Evolutionary conservation across 2,797 vertebrate genomes (phyloP), one percentile per base, ranked within the genome.

Genomic region (Hoplostethus mediterraneus): DNA sequence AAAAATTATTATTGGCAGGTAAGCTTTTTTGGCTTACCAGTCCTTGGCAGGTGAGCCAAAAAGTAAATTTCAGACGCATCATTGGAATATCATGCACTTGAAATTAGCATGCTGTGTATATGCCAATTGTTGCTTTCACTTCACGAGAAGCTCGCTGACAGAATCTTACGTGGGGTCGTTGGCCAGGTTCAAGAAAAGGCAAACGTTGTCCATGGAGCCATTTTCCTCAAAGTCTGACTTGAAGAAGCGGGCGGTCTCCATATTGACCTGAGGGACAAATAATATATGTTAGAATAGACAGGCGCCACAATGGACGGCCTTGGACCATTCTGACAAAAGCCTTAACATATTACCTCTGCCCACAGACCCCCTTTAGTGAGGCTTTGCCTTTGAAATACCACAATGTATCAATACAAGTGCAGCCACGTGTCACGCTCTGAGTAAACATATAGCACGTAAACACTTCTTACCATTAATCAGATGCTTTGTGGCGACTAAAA

Each of bases 141-240:
- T 49, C 25, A 33, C 16, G 5, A 25, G 38, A 38, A 17, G 30
- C 28, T 25, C n/a, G 52, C 16, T 6, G 9, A 14, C n/a, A 38
- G 49, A 10, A 47, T 83, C 93, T 91, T 86, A 95, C 94, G 94
- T 95, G 9, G 94, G 94, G 68, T 95, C 94, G 2, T 95, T 95
- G 74, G 94, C 94, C 80, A 95, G 84, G 78, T 95, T 95, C 25
- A 95, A 75, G 75, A 95, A 95, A 9, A 95, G 90, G 66, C 94
- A 95, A 40, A 95, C 94, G 3, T 95, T 95, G 85, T 95, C 94
- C 94, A 95, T 95, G 21, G 94, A 95, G 30, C 94, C 94, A 10
- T 95, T 95, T 75, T 95, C 94, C 72, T 95, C 94, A 62, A 95
- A 95, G 66, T 95, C 94, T 0, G 93, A 94, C 79, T 95, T 95